A percentile compares a stretch with the other conserved stretches of the same genome.
Evolutionary conservation across 2,113 vertebrate genomes (phyloP).

Genomic region (mouse (Mus musculus)): DNA sequence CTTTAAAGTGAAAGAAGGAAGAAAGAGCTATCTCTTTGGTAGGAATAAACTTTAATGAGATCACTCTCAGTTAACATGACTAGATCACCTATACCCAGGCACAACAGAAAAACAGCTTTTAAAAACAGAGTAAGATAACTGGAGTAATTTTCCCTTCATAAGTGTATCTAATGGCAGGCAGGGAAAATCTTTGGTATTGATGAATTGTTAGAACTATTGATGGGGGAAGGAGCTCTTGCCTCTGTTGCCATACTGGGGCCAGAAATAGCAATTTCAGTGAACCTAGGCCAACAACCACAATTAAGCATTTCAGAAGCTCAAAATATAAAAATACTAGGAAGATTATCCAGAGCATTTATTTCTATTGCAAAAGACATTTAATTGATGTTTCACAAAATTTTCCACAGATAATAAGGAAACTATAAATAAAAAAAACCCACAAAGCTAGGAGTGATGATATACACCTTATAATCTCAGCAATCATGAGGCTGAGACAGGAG

Average conservation of each 20-base stretch:
- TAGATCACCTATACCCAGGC: not conserved
- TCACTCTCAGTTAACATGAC: conserved; percentile 27
- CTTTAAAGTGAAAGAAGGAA: conserved; percentile 53
- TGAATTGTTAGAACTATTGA: conserved; percentile 16
- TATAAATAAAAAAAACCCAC: conserved; percentile 22
- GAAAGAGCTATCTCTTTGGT: conserved; percentile 15
- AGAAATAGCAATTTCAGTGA: conserved; percentile 49
- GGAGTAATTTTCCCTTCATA: not conserved
- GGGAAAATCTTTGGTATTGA: not conserved
- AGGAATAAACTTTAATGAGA: conserved; percentile 46
- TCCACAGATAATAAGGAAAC: conserved; percentile 26
- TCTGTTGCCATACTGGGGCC: not conserved
- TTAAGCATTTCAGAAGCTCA: conserved; percentile 58
- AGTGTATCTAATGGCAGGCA: not conserved
- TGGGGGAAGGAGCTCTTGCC: not conserved
- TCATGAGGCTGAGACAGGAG: not conserved
- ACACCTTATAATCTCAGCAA: not conserved
- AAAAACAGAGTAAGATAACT: conserved; percentile 55
- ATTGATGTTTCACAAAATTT: conserved; percentile 42
- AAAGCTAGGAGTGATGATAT: not conserved
- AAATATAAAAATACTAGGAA: conserved; percentile 35
- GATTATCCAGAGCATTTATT: conserved; percentile 22
- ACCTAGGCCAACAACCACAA: not conserved
- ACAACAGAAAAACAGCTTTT: conserved; percentile 35
- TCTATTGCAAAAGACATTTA: conserved; percentile 51